phyloP scores from a whole-genome alignment of 2,113 vertebrate species.

The Trematocara unimaculatum region DNA sequence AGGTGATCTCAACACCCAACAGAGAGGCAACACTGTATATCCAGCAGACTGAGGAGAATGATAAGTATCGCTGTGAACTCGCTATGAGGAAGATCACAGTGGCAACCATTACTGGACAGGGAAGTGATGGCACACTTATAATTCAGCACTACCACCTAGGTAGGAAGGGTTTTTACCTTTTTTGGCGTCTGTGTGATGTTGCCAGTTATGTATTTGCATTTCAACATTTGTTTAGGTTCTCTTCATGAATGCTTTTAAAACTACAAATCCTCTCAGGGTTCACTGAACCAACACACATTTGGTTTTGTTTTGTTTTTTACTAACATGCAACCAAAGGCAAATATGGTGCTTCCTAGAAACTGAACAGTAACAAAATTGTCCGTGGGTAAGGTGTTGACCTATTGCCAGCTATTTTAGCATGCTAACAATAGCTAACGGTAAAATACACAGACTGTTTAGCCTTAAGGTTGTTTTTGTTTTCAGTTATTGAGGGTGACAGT shows the following conservation, averaged over 20 bases:
- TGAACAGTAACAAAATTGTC: neutral
- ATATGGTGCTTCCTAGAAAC: neutral
- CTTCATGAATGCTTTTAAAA: neutral
- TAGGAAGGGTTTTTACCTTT: conserved; percentile 1
- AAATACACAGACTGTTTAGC: neutral
- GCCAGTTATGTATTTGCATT: neutral
- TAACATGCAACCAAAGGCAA: neutral
- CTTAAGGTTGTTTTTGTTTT: neutral
- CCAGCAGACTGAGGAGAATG: conserved; percentile 66
- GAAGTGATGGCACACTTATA: conserved; percentile 36
- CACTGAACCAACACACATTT: neutral
- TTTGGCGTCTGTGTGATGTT: neutral
- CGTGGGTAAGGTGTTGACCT: neutral
- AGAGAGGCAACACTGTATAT: conserved; percentile 54
- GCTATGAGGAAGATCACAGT: conserved; percentile 68
- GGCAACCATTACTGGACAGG: conserved; percentile 61
- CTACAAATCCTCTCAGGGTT: neutral
- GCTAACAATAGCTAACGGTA: neutral
- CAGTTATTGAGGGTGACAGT: neutral
- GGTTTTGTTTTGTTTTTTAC: neutral
- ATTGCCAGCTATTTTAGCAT: neutral
- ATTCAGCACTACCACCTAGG: conserved; percentile 69
- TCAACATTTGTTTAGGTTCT: neutral
- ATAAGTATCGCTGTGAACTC: conserved; percentile 63
- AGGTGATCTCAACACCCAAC: conserved; percentile 73